Evolutionary conservation across 2,888 invertebrate genomes (phyloP).

Genomic region (Drosophila rubida): DNA sequence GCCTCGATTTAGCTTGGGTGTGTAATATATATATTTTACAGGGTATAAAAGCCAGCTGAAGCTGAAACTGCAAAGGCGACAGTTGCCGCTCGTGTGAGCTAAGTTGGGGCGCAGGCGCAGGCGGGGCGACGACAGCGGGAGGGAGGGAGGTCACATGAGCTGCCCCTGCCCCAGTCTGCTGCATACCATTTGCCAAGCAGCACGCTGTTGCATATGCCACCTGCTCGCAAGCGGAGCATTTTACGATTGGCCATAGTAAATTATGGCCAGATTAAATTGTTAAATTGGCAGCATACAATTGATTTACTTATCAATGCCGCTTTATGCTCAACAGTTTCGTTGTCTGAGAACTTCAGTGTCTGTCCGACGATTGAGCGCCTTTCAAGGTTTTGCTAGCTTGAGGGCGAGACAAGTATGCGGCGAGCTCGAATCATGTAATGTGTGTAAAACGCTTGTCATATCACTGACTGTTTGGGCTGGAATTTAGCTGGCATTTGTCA

Average conservation of each 20-base stretch:
- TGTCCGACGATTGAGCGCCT: neutral
- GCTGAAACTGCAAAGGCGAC: conserved; percentile 11
- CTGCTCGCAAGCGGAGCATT: conserved; percentile 1
- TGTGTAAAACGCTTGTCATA: conserved; percentile 4
- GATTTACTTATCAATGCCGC: neutral
- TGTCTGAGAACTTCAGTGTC: no score
- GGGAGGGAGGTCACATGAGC: conserved; percentile 18
- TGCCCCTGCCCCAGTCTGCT: conserved; percentile 33
- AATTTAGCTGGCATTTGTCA: conserved; percentile 6
- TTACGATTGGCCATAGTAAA: neutral
- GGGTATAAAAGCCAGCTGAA: neutral
- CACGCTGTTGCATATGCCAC: conserved; percentile 12
- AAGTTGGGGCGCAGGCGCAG: neutral
- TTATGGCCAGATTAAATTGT: neutral
- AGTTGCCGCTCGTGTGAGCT: conserved; percentile 8
- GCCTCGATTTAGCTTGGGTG: no score
- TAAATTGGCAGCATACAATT: neutral
- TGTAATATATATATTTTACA: no score
- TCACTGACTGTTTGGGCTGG: neutral
- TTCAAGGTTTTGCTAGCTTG: neutral
- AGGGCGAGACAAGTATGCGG: neutral
- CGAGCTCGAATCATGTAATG: neutral
- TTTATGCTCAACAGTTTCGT: no score
- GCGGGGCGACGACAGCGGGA: neutral
- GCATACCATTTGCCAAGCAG: conserved; percentile 16